Base-by-base conservation (phyloP, 2,888 invertebrate genomes). In the Helicoverpa assulta region DNA sequence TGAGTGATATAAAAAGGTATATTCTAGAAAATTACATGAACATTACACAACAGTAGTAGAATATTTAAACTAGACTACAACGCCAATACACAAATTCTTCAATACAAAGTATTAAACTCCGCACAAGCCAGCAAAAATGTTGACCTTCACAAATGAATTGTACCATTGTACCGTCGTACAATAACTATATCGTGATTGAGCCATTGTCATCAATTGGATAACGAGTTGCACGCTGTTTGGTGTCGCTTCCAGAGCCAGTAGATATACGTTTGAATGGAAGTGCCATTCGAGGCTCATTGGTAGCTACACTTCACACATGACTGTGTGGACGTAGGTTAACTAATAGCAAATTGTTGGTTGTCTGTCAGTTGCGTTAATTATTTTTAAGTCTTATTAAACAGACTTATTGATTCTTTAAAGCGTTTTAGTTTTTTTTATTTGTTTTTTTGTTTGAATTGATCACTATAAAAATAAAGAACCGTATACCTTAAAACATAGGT, bases 141-240 rank as follows among this genome's bases (percentile, higher is more conserved):
- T 43, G 33, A 71, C 71, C 71, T 71, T 71, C 57, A 68, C 57
- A 53, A 53, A 53, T 37, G 33, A 67, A 40, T 50, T 56, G 68
- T 68, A 37, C 68, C 56, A 68, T 59, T 51, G 26, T 26, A 51
- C 53, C 47, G 50, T n/a, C 47, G 58, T 51, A 66, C 74, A 47
- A 75, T 33, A 74, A 63, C 59, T 74, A 50, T 56, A 54, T 67
- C 68, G 56, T 43, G 52, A 78, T 74, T 78, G 75, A 47, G 21
- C 68, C 68, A 60, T 54, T 75, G 21, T 51, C 62, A 68, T 60
- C 75, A 76, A 76, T 76, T 76, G 79, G 51, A 76, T 76, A 76
- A 79, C 79, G 18, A 75, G 62, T 57, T 53, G 51, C 67, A 60
- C 51, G 33, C 40, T 33, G 50, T 63, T 55, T 57, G 21, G 16